phyloP scores from a whole-genome alignment of 2,113 vertebrate genomes.

The Cavia aperea region DNA sequence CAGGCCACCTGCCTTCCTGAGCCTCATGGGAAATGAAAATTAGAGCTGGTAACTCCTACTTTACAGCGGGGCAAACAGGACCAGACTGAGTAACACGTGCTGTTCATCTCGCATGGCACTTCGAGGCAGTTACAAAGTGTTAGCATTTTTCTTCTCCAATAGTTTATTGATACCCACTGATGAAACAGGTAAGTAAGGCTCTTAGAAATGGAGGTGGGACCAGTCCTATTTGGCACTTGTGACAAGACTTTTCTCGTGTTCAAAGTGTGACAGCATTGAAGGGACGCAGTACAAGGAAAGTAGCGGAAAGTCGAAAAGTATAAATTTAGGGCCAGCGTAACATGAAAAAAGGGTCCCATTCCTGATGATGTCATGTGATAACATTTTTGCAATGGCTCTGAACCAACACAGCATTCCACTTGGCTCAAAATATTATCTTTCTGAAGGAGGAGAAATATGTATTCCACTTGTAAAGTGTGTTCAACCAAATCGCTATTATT shows the following conservation, averaged over 20 bases:
- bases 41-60: neutral
- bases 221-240: neutral
- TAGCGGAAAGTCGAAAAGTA: neutral
- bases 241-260: neutral
- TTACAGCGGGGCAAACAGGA: neutral
- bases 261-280: neutral
- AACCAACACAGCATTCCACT: neutral
- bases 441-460: neutral
- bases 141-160: neutral
- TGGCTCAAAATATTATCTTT: neutral
- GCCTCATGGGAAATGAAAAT: neutral
- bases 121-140: neutral
- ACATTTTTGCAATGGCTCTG: neutral
- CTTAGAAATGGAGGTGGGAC: neutral
- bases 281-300: neutral
- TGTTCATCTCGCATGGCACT: fast-evolving
- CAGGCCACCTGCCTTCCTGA: neutral
- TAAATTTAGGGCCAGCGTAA: neutral
- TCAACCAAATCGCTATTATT: neutral
- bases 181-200: neutral
- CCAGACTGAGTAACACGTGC: neutral
- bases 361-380: neutral
- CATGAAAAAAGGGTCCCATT: neutral
- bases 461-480: neutral
- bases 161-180: neutral